Conservation (phyloP, 30 jellyfish, hydroid and myxozoan genomes). For the Aurelia coerulea region DNA sequence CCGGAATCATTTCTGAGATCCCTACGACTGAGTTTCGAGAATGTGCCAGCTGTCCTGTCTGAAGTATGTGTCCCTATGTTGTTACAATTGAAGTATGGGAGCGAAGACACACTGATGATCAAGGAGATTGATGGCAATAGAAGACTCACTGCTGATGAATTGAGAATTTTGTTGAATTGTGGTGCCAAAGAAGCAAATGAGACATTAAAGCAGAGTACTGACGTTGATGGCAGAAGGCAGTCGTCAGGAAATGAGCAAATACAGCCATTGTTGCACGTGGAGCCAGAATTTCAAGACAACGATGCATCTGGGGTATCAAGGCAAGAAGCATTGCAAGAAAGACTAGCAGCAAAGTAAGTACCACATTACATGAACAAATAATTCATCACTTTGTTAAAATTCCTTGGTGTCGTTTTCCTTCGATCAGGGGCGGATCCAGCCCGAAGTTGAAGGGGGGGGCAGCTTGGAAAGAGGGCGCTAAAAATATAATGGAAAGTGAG, state of each 20-base stretch:
- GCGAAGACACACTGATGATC: background rate
- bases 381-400: no score
- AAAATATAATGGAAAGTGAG: no score
- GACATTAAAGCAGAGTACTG: background rate
- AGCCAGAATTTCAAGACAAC: background rate
- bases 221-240: background rate
- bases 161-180: constrained; percentile 27
- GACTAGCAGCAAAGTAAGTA: constrained; percentile 13
- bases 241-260: background rate
- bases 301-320: background rate
- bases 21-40: constrained; percentile 4
- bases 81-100: background rate
- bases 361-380: background rate
- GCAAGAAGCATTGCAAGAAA: constrained; percentile 1
- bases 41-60: constrained; percentile 18
- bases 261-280: background rate
- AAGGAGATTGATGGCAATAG: background rate
- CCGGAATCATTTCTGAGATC: constrained; percentile 27
- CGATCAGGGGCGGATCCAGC: no score
- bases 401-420: no score
- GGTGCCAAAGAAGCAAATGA: constrained; percentile 27
- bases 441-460: no score
- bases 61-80: constrained; percentile 35
- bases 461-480: no score
- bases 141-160: constrained; percentile 20